Conservation (phyloP, 2,888 invertebrate genomes). For the Cistogaster globosa region DNA sequence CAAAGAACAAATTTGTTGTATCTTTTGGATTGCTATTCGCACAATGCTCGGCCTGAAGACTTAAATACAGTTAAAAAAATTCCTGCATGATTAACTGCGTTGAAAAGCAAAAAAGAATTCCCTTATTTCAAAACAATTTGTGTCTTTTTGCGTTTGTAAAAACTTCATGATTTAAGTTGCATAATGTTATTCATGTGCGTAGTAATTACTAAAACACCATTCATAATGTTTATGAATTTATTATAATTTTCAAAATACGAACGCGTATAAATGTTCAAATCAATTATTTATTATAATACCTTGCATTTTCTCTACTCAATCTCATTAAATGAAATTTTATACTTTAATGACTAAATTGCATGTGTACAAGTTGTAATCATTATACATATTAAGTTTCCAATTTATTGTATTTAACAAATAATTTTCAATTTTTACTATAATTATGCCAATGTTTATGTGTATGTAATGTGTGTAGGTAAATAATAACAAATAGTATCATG, state of each 20-base stretch:
- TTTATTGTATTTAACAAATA: not conserved
- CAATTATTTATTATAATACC: not conserved
- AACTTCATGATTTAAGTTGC: too few species aligned
- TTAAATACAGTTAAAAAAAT: not conserved
- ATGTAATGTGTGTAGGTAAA: not conserved
- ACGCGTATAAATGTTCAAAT: not conserved
- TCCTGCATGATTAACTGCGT: too few species aligned
- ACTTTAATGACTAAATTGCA: conserved; percentile 32
- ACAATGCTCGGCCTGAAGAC: not conserved
- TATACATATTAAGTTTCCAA: not conserved
- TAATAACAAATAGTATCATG: too few species aligned
- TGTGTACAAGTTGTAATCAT: conserved; percentile 22
- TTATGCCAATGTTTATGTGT: not conserved
- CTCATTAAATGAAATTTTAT: conserved; percentile 40
- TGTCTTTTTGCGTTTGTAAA: too few species aligned
- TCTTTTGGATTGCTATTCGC: too few species aligned
- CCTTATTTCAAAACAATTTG: too few species aligned
- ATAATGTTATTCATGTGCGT: too few species aligned
- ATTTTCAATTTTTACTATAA: not conserved
- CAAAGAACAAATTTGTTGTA: too few species aligned
- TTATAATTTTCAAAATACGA: not conserved
- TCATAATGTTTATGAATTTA: not conserved
- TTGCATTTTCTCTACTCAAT: not conserved
- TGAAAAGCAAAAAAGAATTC: not conserved
- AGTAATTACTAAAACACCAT: too few species aligned